Evolutionary conservation across 2,113 vertebrate species (phyloP).

Genomic region (Cathartes aura): DNA sequence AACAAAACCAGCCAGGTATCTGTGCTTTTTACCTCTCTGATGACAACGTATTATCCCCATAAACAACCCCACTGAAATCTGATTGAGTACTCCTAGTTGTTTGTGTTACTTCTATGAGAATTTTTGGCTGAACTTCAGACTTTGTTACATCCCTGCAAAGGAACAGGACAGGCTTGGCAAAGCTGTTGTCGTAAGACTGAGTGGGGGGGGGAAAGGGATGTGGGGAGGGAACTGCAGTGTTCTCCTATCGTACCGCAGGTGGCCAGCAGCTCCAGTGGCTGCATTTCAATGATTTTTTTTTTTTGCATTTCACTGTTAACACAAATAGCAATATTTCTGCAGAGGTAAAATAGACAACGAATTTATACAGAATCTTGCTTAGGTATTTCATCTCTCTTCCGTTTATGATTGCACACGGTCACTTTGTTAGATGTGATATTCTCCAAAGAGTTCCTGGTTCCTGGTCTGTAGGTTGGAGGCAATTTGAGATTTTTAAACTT

Average conservation of each 20-base stretch:
- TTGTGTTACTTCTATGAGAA: not conserved
- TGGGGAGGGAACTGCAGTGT: rapidly evolving
- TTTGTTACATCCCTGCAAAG: not conserved
- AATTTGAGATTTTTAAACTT: not conserved
- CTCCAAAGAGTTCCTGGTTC: not conserved
- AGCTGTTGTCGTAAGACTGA: not conserved
- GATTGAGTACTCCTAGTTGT: not conserved
- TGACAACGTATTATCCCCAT: not conserved
- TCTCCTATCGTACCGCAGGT: rapidly evolving
- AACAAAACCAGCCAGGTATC: not conserved
- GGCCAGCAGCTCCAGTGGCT: not conserved
- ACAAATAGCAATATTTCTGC: not conserved
- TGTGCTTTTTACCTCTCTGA: no score
- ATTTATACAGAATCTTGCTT: not conserved
- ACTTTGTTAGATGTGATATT: rapidly evolving
- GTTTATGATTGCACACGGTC: not conserved
- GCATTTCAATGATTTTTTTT: not conserved
- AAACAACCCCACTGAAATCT: not conserved
- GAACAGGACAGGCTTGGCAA: not conserved
- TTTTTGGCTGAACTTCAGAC: not conserved
- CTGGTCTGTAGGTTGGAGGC: rapidly evolving
- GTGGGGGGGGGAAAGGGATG: not conserved
- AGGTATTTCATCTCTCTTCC: not conserved
- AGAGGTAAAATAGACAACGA: not conserved
- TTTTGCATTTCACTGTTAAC: not conserved